Base-by-base conservation (phyloP, 2,113 vertebrate species). In the Sylvilagus bachmani region DNA sequence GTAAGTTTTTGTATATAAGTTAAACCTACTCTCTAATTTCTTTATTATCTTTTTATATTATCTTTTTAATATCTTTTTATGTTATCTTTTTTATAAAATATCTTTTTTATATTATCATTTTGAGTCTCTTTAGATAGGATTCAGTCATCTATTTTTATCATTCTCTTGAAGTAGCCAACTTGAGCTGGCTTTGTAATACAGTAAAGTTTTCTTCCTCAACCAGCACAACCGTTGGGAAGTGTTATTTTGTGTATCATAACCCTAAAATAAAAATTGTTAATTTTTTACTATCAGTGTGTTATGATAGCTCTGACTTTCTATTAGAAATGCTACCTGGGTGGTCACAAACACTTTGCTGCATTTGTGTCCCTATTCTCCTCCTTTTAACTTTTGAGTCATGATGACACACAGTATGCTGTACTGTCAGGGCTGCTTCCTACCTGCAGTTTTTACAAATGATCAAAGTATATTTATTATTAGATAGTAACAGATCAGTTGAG, bases 21-120 rank as follows among this genome's bases (percentile, higher is more conserved):
- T 91, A 67, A 87, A 55, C n/a, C 33, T 95, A 12, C 27, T 84
- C 7, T 77, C 8, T 81, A 53, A 81, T 77, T 91, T 82, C 55
- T 31, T 74, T 38, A 38, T 38, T 38, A 38, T 38, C 38, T 38
- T 6, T 44, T 44, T 44, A 44, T 44, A 44, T 6, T 44, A 44
- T 44, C 38, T 44, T 44, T 44, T 44, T 44, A 44, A 44, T 44
- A 44, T 44, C 38, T 44, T 44, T 44, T 44, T 44, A 44, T 44
- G 6, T 44, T 44, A 44, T 44, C 44, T 44, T 44, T 44, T 44
- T 8, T 44, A 44, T 44, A 44, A 89, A 78, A 62, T 91, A 53
- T 73, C 17, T 74, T 61, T 90, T 87, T 85, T 62, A 36, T 51
- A 11, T 89, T 75, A 66, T 33, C 53, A 51, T 70, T 88, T 83